Evolutionary conservation across 2,888 invertebrate species (phyloP), one percentile per base, ranked within the genome.

Genomic region (Carterocephalus palaemon): DNA sequence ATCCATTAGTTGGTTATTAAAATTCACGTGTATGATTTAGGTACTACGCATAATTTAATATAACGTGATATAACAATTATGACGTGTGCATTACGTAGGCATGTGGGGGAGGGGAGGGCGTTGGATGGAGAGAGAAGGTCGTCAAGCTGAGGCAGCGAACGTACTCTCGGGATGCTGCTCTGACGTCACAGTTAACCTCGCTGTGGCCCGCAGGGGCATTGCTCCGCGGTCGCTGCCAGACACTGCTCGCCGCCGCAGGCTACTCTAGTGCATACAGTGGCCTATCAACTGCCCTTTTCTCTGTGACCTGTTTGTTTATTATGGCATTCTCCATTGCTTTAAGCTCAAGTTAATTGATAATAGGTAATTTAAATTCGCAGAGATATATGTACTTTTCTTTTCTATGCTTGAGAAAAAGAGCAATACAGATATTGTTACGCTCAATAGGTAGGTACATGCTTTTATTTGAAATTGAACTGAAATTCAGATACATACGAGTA

Each of bases 151-250:
- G 41, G 22, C 23, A 17, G 15, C 38, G 36, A 12, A 43, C 43
- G 47, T 48, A 50, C 47, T 41, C 56, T 57, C 57, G 60, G 59
- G 62, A 62, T 54, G 59, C 52, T 52, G 51, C 46, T 50, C 51
- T 70, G 64, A 73, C 73, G 72, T 74, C 71, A 69, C 50, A 16
- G 47, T 12, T 52, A 56, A 56, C 58, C 56, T 57, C 59, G 57
- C 52, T 49, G 55, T 55, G 50, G 46, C 47, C 56, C 59, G 60
- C 58, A 60, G 77, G 42, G 75, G 62, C 79, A 70, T 60, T 74
- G 79, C 76, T 66, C 80, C 55, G 46, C 51, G 23, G 60, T 66
- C 28, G 36, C 2, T 36, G 36, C 36, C 34, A 39, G 31, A 39
- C 20, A 12, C 7, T 26, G 26, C 10, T 12, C 26, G 6, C 12